Percentiles rank a stretch among this genome's conserved stretches.
Conservation (phyloP, 2,797 vertebrate species). For the Poeciliopsis presidionis region DNA sequence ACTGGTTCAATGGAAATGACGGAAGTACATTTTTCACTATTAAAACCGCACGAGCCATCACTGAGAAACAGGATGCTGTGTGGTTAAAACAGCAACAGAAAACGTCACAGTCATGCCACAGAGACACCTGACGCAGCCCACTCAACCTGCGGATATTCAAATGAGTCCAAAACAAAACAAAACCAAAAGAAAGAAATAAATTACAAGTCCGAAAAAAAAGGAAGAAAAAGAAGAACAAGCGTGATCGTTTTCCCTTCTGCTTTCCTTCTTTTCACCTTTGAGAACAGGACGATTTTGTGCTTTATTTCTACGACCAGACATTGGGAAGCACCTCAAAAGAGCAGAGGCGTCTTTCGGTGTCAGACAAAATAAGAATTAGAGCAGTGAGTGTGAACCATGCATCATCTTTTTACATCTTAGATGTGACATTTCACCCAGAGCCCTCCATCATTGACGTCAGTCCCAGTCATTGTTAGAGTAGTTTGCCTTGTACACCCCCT, state of each 20-base stretch:
- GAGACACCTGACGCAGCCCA: slow-evolving; percentile 60
- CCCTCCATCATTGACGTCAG: slow-evolving; percentile 74
- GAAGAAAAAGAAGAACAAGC: neutral
- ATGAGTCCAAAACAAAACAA: slow-evolving; percentile 24
- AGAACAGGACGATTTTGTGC: neutral
- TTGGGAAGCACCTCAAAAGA: neutral
- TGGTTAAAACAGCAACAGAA: slow-evolving; percentile 76
- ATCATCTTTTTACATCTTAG: slow-evolving; percentile 48
- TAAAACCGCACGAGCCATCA: slow-evolving; percentile 73
- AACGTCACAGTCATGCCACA: slow-evolving; percentile 70
- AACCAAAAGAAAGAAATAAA: neutral
- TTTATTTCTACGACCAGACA: neutral
- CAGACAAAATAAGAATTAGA: slow-evolving; percentile 22
- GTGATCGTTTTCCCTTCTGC: neutral
- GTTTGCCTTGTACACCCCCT: slow-evolving; percentile 57
- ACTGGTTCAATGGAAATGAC: slow-evolving; percentile 79
- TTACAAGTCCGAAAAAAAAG: neutral
- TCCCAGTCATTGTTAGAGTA: slow-evolving; percentile 73
- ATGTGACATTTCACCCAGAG: slow-evolving; percentile 60
- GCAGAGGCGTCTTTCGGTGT: neutral
- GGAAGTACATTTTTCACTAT: slow-evolving; percentile 80
- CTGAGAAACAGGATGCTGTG: slow-evolving; percentile 81
- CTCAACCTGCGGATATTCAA: slow-evolving; percentile 47
- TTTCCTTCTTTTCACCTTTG: neutral
- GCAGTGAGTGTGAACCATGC: slow-evolving; percentile 29